These are phyloP conservation scores for Oreotrochilus melanogaster DNA, from an alignment of 2,113 vertebrate genomes.

Conservation along the genomic window DNA sequence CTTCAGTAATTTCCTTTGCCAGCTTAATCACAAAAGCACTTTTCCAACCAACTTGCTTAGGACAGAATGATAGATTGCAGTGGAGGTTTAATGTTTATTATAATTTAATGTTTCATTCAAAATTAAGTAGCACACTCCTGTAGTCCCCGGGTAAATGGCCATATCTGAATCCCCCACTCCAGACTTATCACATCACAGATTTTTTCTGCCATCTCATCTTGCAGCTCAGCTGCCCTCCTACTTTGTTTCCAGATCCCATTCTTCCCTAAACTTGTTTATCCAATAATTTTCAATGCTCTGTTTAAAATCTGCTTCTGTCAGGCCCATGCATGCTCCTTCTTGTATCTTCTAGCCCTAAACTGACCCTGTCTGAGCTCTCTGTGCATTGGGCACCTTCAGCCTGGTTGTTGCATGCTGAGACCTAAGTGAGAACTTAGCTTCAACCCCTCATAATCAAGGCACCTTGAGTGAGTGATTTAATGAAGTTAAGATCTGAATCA, in stretches of 20 bases:
- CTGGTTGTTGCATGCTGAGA: neutral
- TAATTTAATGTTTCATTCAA: slow-evolving; percentile 55
- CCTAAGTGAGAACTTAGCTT: neutral
- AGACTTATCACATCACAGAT: neutral
- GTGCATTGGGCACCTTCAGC: neutral
- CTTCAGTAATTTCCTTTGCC: slow-evolving; percentile 30
- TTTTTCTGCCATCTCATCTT: neutral
- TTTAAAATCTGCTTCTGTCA: neutral
- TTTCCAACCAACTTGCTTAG: slow-evolving; percentile 32
- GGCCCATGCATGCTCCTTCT: fast-evolving
- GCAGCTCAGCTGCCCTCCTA: neutral
- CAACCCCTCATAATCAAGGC: neutral
- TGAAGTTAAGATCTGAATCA: slow-evolving; percentile 29
- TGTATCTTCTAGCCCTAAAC: neutral
- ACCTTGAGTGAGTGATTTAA: neutral
- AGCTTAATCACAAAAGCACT: slow-evolving; percentile 19
- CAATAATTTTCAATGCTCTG: neutral
- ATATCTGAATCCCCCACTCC: neutral
- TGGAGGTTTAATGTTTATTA: slow-evolving; percentile 37
- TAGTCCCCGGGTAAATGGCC: neutral
- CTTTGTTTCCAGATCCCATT: neutral
- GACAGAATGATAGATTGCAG: slow-evolving; percentile 41
- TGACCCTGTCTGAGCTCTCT: neutral
- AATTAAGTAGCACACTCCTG: slow-evolving; percentile 32
- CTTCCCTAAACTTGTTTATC: neutral